Evolutionary conservation across 1,140 invertebrate genomes (phyloP), one percentile per base, ranked within the genome.

Genomic region (Danaus plexippus): DNA sequence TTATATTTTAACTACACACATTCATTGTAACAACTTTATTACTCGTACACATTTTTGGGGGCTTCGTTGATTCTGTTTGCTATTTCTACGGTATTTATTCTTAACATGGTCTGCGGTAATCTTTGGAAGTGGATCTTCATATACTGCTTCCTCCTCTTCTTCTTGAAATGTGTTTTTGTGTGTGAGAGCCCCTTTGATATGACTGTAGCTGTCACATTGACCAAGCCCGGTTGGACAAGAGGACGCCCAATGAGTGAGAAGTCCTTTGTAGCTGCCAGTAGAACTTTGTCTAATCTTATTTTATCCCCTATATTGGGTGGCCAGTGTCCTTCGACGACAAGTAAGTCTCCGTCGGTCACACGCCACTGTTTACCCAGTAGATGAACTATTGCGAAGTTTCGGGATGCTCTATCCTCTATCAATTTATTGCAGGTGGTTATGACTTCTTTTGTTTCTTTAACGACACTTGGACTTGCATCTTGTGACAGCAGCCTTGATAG

Each of bases 161-260:
- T 92, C 13, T 89, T 89, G 73, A 95, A 96, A 69, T 91, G 88
- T 50, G 92, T 92, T 76, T 93, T 94, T 1, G 93, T 95, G 66
- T 96, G 91, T 1, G 94, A 95, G 1, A 97, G 85, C 0, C 94
- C 95, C 82, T 98, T 97, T 63, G 97, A 96, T 48, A 98, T 92
- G 7, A 98, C 91, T 41, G 95, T 97, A 0, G 94, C 96, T 61
- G 94, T 91, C 1, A 98, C 89, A 49, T 88, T 86, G 0, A 96
- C 94, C 40, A 95, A 77, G 49, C 92, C 92, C 22, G 89, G 88
- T 74, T 94, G 92, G 9, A 98, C 82, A 11, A 97, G 61, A 0
- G 96, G 96, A 50, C 92, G 86, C 45, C 97, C 96, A 61, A 97
- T 87, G 1, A 98, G 74, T 8, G 95, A 94, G 64, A 98, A 97